Conservation (phyloP, 1,140 invertebrate genomes). For the Diorhabda carinulata region DNA sequence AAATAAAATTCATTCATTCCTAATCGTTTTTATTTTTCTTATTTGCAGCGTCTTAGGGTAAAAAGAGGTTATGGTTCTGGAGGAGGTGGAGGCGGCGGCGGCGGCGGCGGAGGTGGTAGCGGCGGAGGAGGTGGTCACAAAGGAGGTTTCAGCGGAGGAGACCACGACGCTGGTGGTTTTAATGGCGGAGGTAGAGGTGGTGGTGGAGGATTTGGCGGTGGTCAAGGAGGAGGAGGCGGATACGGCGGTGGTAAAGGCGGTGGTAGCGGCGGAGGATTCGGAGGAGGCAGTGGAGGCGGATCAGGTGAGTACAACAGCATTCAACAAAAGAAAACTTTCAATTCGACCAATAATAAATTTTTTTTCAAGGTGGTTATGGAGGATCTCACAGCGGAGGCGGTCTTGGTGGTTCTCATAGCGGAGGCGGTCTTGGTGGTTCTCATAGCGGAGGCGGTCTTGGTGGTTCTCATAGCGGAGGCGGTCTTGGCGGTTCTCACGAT, state of each 20-base stretch:
- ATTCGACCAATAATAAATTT: too few relatives aligned
- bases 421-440: constrained; percentile 11
- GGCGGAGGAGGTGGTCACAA: background rate
- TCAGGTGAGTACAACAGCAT: background rate
- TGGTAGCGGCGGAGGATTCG: background rate
- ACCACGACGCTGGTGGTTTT: background rate
- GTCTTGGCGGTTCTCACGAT: background rate
- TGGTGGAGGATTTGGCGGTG: background rate
- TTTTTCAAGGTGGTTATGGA: constrained; percentile 1
- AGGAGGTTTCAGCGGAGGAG: background rate
- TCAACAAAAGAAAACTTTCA: too few relatives aligned
- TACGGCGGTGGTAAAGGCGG: background rate
- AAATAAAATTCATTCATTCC: too few relatives aligned
- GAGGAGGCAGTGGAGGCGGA: constrained; percentile 8
- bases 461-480: background rate
- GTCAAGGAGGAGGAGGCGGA: background rate
- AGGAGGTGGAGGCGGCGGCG: background rate
- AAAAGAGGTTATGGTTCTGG: background rate
- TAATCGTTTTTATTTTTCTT: background rate
- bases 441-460: background rate
- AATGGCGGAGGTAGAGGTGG: constrained; percentile 1
- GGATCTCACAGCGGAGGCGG: constrained; percentile 21
- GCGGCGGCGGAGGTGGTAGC: background rate
- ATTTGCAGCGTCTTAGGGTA: background rate
- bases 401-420: constrained; percentile 29